phyloP scores from a whole-genome alignment of 2,113 vertebrate species.

The Oreochromis spilurus region DNA sequence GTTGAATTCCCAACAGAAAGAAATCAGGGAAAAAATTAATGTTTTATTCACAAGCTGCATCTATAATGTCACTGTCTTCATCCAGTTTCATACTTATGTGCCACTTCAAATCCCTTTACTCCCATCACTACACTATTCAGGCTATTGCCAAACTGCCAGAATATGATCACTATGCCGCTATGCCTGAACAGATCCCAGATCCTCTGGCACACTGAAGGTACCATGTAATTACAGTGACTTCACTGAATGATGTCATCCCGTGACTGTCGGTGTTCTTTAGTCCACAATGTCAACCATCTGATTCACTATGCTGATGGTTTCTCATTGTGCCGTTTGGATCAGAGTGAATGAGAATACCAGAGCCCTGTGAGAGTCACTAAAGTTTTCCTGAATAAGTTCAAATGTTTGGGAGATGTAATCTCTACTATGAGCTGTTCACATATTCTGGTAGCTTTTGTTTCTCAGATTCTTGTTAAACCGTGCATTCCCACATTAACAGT shows the following conservation, averaged over 20 bases:
- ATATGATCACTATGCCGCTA: neutral
- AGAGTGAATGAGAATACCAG: neutral
- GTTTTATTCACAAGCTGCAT: neutral
- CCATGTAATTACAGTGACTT: neutral
- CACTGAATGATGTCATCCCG: neutral
- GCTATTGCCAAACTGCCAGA: neutral
- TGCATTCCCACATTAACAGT: neutral
- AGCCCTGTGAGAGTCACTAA: neutral
- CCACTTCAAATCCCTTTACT: neutral
- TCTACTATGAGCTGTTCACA: neutral
- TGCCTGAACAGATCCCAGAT: neutral
- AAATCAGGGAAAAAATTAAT: neutral
- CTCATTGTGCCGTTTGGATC: neutral
- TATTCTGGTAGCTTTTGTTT: neutral
- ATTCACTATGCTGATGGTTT: constrained; percentile 20
- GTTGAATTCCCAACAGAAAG: neutral
- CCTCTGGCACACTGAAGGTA: neutral
- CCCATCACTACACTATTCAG: neutral
- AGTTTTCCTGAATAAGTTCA: neutral
- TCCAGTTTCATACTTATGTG: neutral
- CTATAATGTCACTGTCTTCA: neutral
- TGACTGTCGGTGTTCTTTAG: neutral
- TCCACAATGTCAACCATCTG: neutral
- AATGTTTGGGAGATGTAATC: neutral
- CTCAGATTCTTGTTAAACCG: neutral